Base-by-base conservation (phyloP, 2,888 invertebrate genomes). In the Volucella zonaria region DNA sequence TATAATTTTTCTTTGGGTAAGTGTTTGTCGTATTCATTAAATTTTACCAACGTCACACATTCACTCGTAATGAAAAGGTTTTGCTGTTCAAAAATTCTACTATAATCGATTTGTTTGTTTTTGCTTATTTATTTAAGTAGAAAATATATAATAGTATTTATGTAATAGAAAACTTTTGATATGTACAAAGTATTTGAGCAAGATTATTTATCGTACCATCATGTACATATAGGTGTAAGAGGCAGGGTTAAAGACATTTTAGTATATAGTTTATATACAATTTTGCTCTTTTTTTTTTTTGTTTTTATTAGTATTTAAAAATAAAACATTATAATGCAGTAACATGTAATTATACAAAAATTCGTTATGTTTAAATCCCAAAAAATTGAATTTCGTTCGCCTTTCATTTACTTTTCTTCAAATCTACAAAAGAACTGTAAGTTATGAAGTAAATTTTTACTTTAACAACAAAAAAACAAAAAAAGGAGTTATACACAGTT, bases 371-470 rank as follows among this genome's bases (percentile, higher is more conserved):
- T 71, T 73, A 77, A 77, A 43, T 71, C 82, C 61, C 56, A 73
- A 59, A 71, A 49, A 51, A 12, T 54, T 45, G 45, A 23, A 8
- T 45, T 61, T 18, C 38, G 47, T 52, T 52, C 18, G 71, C 47
- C 47, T 75, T 51, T 8, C 56, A 42, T 51, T 68, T 42, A 31
- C 40, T 43, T 68, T 42, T 18, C 64, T 79, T 70, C 74, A 82
- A 82, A 74, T 40, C n/a, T 59, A 81, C 75, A 79, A 83, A 83
- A 83, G 83, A 83, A 83, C 79, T 83, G 83, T 83, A 83, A 83
- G 83, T 83, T 83, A 83, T 83, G 83, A 83, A 83, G 83, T 83
- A 83, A 83, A 83, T 83, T 78, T 75, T 75, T 76, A 54, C 64
- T 71, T 76, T 70, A 40, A 15, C 12, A 12, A 8, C 38, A 45